Evolutionary conservation across 2,113 vertebrate genomes (phyloP), one percentile per base, ranked within the genome.

Genomic region (Meles meles): DNA sequence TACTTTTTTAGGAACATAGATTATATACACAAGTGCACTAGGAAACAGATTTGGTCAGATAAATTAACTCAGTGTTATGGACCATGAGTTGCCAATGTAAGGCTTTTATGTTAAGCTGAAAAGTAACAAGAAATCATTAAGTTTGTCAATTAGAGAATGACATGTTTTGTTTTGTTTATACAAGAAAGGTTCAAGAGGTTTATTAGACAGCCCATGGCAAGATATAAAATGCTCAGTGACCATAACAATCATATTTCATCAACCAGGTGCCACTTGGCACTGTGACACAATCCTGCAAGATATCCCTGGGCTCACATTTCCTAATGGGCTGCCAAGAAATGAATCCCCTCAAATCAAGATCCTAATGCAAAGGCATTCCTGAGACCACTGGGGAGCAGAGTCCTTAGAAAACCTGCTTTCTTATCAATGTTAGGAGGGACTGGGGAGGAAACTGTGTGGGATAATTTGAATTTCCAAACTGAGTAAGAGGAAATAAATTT

Each of bases 221-320:
- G 61, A 87, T 77, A 97, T n/a, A 94, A 94, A 95, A 89, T 31
- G 47, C 89, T 85, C n/a, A 93, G 81, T 37, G 72, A 74, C 17
- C 34, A 2, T 37, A 92, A 71, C 14, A 72, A 72, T 25, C 77
- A 88, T 42, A 94, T 44, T 74, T 82, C 82, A 44, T 69, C 14
- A 65, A n/a, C 23, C 63, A 88, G 63, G 86, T n/a, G 55, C 79
- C n/a, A 52, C 39, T 37, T 37, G 37, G 57, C 23, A 69, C 31
- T 55, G 79, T 14, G 9, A 42, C 59, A 67, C 55, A 67, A 29
- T 69, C n/a, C 57, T 76, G 7, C 0, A 85, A 57, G 87, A 44
- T 20, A 89, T 29, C 20, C 5, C n/a, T 83, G 67, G n/a, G 37
- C 55, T 72, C 57, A 59, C 29, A 17, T 42, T 49, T 67, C 52